phyloP scores from a whole-genome alignment of 2,888 invertebrate species.

The Drosophila conformis region DNA sequence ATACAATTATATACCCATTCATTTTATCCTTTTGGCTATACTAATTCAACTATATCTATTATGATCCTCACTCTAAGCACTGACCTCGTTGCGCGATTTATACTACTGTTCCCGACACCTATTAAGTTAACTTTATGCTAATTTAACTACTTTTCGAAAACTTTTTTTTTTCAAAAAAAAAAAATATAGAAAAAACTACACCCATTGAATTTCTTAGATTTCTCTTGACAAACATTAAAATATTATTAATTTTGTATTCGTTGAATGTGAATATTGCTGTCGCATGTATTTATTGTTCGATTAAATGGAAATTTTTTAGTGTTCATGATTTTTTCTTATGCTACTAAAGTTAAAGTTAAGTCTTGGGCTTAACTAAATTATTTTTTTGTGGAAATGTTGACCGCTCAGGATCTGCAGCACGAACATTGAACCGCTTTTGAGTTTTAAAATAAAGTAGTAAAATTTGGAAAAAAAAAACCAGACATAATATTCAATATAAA shows the following conservation, averaged over 20 bases:
- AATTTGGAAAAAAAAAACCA: background rate
- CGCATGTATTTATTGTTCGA: constrained; percentile 79
- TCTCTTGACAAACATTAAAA: constrained; percentile 58
- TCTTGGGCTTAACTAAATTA: constrained; percentile 25
- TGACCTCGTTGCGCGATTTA: constrained; percentile 72
- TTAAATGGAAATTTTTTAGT: constrained; percentile 76
- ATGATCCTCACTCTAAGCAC: constrained; percentile 67
- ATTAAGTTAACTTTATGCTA: constrained; percentile 62
- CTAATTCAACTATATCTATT: constrained; percentile 37
- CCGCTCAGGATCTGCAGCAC: constrained; percentile 34
- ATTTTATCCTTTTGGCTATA: constrained; percentile 31
- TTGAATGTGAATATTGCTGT: constrained; percentile 67
- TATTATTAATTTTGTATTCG: constrained; percentile 59
- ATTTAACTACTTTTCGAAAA: constrained; percentile 54
- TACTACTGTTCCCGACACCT: constrained; percentile 36
- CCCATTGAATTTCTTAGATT: constrained; percentile 52
- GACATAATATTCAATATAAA: background rate
- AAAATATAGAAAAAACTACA: constrained; percentile 1
- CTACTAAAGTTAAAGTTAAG: background rate
- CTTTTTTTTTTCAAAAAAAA: constrained; percentile 10
- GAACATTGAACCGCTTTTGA: constrained; percentile 48
- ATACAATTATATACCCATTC: constrained; percentile 17
- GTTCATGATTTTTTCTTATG: constrained; percentile 35
- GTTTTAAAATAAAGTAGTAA: constrained; percentile 5
- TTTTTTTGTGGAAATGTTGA: constrained; percentile 16